Evolutionary conservation across 2,888 invertebrate species (phyloP).

Genomic region (Polyploca ridens): DNA sequence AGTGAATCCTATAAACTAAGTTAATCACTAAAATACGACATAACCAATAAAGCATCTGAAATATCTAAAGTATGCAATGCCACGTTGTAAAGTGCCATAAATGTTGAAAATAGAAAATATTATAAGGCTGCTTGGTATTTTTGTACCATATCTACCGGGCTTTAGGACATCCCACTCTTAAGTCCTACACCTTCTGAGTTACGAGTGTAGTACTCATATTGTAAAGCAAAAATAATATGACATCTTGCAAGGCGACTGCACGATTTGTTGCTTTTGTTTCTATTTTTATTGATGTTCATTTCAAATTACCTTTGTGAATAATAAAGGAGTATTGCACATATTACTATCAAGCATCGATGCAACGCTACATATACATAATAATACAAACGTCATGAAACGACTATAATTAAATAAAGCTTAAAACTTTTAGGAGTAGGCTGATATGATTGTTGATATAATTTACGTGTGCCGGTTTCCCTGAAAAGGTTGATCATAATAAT

Average conservation of each 20-base stretch:
- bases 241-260: not conserved
- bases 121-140: not conserved
- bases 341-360: no score
- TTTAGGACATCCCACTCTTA: conserved; percentile 11
- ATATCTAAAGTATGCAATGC: not conserved
- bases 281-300: not conserved
- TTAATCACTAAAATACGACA: no score
- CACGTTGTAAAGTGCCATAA: not conserved
- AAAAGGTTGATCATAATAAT: no score
- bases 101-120: not conserved
- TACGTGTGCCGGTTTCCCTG: no score
- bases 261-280: not conserved
- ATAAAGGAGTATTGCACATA: no score
- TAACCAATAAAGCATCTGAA: no score
- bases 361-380: no score
- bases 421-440: no score
- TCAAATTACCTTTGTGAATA: not conserved
- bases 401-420: no score
- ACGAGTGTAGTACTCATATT: not conserved
- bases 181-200: conserved; percentile 8
- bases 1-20: no score
- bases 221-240: conserved; percentile 8
- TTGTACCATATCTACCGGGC: conserved; percentile 7
- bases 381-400: no score
- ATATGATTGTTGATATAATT: no score